These are phyloP conservation scores for Balanococcus diminutus DNA, from an alignment of 2,888 invertebrate species.

Conservation along the genomic window DNA sequence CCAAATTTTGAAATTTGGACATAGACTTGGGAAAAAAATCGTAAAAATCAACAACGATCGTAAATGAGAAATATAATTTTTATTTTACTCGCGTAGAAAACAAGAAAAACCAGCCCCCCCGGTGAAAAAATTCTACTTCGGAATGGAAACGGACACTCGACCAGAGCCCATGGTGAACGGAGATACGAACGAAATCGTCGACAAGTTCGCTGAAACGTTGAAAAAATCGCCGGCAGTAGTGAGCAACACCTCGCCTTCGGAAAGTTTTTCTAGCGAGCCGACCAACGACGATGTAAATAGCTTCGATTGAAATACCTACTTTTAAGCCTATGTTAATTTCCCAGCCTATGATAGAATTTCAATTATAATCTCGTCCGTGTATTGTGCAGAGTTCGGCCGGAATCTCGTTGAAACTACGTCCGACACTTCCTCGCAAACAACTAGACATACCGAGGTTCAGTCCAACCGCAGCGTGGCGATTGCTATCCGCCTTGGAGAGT, in stretches of 20 bases:
- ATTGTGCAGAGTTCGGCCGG: constrained; percentile 55
- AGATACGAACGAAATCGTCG: constrained; percentile 60
- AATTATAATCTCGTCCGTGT: neutral
- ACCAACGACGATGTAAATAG: constrained; percentile 57
- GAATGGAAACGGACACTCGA: constrained; percentile 69
- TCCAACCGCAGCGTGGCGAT: constrained; percentile 82
- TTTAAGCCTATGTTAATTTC: neutral
- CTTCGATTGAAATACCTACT: neutral
- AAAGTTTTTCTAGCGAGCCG: constrained; percentile 58
- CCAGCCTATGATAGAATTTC: neutral
- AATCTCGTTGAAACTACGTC: constrained; percentile 76
- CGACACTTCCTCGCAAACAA: constrained; percentile 79
- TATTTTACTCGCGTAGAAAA: neutral
- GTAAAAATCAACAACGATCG: too few relatives aligned
- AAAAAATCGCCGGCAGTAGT: constrained; percentile 57
- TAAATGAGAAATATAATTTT: too few relatives aligned
- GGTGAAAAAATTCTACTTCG: constrained; percentile 76
- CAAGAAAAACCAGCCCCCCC: constrained; percentile 57
- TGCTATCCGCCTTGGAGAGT: constrained; percentile 70
- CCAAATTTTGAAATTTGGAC: too few relatives aligned
- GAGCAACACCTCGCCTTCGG: constrained; percentile 60
- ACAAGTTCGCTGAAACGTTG: constrained; percentile 61
- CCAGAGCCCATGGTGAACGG: constrained; percentile 55
- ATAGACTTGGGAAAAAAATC: too few relatives aligned
- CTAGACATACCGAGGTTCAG: constrained; percentile 80